Percentiles rank a stretch among this genome's conserved stretches.
Evolutionary conservation across 2,113 vertebrate species (phyloP).

Genomic region (Leptosomus discolor): DNA sequence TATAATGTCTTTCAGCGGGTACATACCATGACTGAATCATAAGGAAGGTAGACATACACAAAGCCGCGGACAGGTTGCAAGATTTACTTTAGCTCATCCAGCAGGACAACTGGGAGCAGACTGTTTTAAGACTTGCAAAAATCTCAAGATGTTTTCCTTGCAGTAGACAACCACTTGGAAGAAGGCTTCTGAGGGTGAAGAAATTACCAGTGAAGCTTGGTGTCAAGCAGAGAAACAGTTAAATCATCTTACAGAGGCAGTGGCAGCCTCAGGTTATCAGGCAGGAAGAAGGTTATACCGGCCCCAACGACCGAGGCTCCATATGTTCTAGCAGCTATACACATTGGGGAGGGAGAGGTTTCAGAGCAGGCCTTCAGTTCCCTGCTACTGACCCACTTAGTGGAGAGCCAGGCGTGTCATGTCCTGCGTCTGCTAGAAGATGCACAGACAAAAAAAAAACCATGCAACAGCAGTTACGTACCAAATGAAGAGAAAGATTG

Average conservation of each 20-base stretch:
- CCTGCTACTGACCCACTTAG: neutral
- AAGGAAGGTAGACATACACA: neutral
- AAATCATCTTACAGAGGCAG: neutral
- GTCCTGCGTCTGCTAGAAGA: neutral
- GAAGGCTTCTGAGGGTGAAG: neutral
- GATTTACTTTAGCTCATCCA: neutral
- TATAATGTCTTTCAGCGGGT: neutral
- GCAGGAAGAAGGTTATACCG: neutral
- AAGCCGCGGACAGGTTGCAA: neutral
- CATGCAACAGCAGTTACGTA: fast-evolving
- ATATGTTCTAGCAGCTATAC: neutral
- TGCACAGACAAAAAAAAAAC: neutral
- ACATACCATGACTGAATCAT: neutral
- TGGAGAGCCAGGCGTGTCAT: neutral
- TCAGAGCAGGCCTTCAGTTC: neutral
- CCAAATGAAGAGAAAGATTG: neutral
- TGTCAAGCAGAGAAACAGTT: neutral
- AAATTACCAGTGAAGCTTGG: neutral
- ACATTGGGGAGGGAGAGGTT: neutral
- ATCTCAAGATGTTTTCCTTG: neutral
- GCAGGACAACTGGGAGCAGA: neutral
- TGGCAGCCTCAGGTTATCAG: neutral
- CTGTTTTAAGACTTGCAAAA: neutral
- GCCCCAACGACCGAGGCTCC: neutral
- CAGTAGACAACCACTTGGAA: neutral